phyloP scores from a whole-genome alignment of 1,140 invertebrate genomes.

The Mercenaria mercenaria region DNA sequence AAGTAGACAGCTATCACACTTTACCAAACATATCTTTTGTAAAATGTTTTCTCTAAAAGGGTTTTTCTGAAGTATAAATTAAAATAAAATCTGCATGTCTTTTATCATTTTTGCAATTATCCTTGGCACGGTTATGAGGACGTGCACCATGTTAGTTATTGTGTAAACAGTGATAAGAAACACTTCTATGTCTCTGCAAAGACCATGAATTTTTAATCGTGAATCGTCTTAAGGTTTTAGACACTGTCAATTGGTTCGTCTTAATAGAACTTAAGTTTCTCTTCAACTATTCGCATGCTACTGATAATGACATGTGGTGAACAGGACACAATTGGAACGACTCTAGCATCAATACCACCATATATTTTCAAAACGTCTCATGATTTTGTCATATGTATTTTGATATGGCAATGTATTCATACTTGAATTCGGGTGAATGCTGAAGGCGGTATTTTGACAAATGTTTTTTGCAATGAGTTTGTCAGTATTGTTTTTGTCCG shows the following conservation, averaged over 20 bases:
- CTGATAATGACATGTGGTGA: slow-evolving; percentile 69
- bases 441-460: background rate
- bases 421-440: slow-evolving; percentile 63
- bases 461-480: background rate
- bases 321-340: slow-evolving; percentile 60
- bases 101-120: slow-evolving; percentile 19
- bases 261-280: slow-evolving; percentile 68
- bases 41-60: slow-evolving; percentile 55
- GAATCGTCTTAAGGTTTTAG: slow-evolving; percentile 15
- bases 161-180: slow-evolving; percentile 62
- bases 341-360: slow-evolving; percentile 60
- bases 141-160: slow-evolving; percentile 54
- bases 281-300: slow-evolving; percentile 60
- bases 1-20: too few species aligned
- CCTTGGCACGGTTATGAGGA: slow-evolving; percentile 28
- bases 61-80: slow-evolving; percentile 49
- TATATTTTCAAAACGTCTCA: slow-evolving; percentile 36
- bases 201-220: slow-evolving; percentile 66
- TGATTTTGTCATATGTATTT: slow-evolving; percentile 40
- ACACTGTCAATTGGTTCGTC: slow-evolving; percentile 50
- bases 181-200: slow-evolving; percentile 43
- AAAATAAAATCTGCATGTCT: slow-evolving; percentile 51
- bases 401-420: slow-evolving; percentile 65
- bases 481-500: slow-evolving; percentile 65
- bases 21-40: slow-evolving; percentile 62